Base-by-base conservation (phyloP, 2,113 vertebrate genomes). In the Echinops telfairi region DNA sequence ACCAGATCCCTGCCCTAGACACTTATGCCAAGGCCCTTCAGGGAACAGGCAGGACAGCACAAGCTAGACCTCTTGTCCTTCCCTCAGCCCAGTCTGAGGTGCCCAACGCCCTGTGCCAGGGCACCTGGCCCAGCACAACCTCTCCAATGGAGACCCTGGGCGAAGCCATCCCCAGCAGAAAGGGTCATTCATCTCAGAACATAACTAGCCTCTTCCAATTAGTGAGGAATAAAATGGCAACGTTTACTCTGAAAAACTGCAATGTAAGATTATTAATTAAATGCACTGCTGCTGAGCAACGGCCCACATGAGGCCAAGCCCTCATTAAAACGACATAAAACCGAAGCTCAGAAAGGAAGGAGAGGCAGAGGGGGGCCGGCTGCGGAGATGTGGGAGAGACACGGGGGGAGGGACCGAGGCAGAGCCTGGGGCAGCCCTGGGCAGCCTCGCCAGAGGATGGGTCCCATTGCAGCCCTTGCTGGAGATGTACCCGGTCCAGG, bases 131-230 rank as follows among this genome's bases (percentile, higher is more conserved):
- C 27, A 25, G 73, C n/a, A 27, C 0, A 0, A 60, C 76, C 88
- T 85, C 89, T 40, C 68, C 2, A 31, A 82, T 1, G 0, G 92
- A 94, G 85, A 93, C 29, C 71, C 83, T 3, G 0, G 36, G 36
- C 58, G 23, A 9, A 89, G 10, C 53, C 11, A 6, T 57, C 14
- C 29, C 87, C 3, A 2, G 86, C 86, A 90, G 86, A 89, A 89
- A 94, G 87, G 81, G 87, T n/a, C 84, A 89, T 96, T 93, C 47
- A 84, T 95, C 95, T 95, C 91, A 15, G 71, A 82, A 87, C 79
- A 94, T 93, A 96, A 97, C 92, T 81, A 93, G 93, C 89, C 47
- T 92, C 89, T 96, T 94, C 92, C 95, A 96, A 94, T 96, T 93
- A 96, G 91, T 64, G 79, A 92, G 73, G 62, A 78, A 83, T 88